Conservation (phyloP, 2,797 vertebrate species). For the Paramormyrops hopkinsi region DNA sequence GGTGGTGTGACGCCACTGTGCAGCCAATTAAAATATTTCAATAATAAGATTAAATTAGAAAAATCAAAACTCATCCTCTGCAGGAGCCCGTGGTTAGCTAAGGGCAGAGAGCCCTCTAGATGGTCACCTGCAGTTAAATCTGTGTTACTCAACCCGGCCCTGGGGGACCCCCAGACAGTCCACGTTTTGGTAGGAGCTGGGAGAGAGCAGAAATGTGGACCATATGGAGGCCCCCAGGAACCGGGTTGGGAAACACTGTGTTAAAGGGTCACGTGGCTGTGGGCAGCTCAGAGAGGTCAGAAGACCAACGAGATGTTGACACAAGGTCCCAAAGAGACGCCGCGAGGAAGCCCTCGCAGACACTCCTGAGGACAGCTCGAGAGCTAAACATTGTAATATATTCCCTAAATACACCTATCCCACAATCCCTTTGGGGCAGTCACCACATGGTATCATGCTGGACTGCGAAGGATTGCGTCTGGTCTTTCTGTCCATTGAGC, state of each 20-base stretch:
- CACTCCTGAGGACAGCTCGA: not conserved
- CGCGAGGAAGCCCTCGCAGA: not conserved
- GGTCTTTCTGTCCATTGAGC: not conserved
- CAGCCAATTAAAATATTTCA: not conserved
- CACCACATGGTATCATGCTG: too few species aligned
- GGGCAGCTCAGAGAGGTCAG: not conserved
- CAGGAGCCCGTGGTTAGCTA: not conserved
- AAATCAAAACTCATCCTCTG: not conserved
- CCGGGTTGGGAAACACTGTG: not conserved
- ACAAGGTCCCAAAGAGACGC: not conserved
- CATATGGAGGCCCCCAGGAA: not conserved
- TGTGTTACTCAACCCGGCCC: not conserved
- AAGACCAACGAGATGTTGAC: not conserved
- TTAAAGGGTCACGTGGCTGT: not conserved
- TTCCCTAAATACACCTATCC: not conserved
- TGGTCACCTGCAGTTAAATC: not conserved
- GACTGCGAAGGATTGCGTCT: not conserved
- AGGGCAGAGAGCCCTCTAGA: not conserved
- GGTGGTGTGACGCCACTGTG: not conserved
- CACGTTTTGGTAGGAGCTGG: not conserved
- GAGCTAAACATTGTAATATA: not conserved
- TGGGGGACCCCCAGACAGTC: not conserved
- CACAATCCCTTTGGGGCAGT: not conserved
- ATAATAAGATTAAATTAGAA: not conserved
- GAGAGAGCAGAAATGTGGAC: not conserved